Evolutionary conservation across 2,113 vertebrate species (phyloP).

Genomic region (Cisticola juncidis): DNA sequence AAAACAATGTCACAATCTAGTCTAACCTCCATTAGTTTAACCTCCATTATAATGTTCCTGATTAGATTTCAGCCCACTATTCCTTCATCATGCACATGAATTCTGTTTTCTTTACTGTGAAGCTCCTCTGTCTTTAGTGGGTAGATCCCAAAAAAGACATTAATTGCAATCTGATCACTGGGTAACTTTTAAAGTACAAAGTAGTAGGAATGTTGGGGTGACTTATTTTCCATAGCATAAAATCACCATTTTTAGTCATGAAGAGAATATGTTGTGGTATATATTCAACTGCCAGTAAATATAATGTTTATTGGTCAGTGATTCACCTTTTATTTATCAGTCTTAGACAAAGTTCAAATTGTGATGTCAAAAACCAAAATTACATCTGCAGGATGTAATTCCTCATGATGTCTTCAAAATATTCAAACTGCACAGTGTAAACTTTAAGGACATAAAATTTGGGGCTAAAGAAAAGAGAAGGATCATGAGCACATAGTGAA

Average conservation of each 20-base stretch:
- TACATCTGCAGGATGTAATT: neutral
- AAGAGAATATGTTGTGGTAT: neutral
- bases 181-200: neutral
- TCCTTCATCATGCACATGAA: neutral
- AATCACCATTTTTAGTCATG: neutral
- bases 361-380: neutral
- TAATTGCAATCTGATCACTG: neutral
- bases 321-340: neutral
- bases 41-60: neutral
- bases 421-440: neutral
- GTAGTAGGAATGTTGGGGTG: neutral
- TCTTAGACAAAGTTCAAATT: neutral
- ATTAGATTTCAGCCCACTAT: neutral
- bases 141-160: neutral
- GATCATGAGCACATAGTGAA: neutral
- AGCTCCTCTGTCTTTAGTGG: neutral
- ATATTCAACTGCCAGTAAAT: neutral
- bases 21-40: neutral
- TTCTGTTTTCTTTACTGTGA: neutral
- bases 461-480: neutral
- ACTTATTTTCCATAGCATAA: neutral
- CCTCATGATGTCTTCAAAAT: neutral
- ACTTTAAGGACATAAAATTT: neutral
- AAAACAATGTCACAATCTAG: neutral
- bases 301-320: neutral